Evolutionary conservation across 2,888 invertebrate genomes (phyloP), one percentile per base, ranked within the genome.

Genomic region (Drosophila vallismaia): DNA sequence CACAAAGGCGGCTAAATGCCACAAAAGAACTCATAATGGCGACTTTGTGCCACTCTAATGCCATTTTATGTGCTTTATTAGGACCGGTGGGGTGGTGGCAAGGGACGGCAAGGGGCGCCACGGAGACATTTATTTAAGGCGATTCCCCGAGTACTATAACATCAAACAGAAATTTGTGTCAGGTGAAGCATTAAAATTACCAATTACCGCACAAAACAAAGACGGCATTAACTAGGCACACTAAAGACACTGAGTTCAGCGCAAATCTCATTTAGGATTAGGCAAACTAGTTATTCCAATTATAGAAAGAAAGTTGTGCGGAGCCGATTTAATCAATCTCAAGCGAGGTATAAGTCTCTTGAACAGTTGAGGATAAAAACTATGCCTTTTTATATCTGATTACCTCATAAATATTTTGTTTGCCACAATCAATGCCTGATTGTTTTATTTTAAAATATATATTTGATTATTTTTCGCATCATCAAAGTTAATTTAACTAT

Each of bases 21-120:
- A 79, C 83, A 84, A 88, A 87, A 84, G 84, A 87, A 86, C 76
- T 83, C 86, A 79, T 84, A 84, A 84, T 87, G 71, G 68, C 76
- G 77, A 73, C 79, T 74, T 82, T 79, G 80, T 73, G 75, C 54
- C 71, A 73, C 85, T 68, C 81, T 86, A 85, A 86, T 85, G 85
- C 82, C 82, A 72, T 67, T 78, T 81, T 84, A 80, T 81, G 76
- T 76, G 78, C 79, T 85, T 76, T 81, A 79, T 87, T 81, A 73
- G 64, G 79, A 53, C 63, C 74, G 10, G 56, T 66, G 71, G 10
- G 29, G 44, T 9, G 48, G 31, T 8, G 48, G 48, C 33, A 3
- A 19, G n/a, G n/a, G 19, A 14, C n/a, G 45, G n/a, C 19, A 14
- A 46, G 29, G 1, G 2, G 31, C 28, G 54, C 9, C 36, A 26